phyloP scores from a whole-genome alignment of 2,113 vertebrate species.

The Ploceus nigricollis region DNA sequence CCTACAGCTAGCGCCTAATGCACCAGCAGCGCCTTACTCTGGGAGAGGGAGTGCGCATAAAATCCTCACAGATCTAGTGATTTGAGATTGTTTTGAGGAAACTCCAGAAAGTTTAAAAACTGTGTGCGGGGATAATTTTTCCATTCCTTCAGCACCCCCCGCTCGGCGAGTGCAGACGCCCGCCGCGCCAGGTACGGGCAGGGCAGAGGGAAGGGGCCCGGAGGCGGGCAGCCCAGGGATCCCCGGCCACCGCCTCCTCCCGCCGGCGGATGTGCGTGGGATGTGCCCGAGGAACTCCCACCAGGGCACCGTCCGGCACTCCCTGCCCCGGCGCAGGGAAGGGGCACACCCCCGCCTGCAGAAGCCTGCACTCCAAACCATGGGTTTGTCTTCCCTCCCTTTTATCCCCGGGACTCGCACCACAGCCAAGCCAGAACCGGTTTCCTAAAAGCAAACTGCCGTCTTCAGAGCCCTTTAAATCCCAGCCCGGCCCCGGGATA shows the following conservation, averaged over 20 bases:
- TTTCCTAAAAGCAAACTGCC: not conserved
- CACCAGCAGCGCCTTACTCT: not conserved
- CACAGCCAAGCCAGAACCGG: not conserved
- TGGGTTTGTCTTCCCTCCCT: not conserved
- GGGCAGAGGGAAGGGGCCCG: not conserved
- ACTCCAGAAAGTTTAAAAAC: too few relatives aligned
- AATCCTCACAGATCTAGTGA: not conserved
- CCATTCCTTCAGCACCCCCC: not conserved
- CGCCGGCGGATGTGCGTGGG: not conserved
- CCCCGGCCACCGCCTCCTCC: not conserved
- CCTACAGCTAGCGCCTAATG: not conserved
- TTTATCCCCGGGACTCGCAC: too few relatives aligned
- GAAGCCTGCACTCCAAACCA: not conserved
- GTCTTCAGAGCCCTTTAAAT: not conserved
- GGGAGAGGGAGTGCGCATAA: rapidly evolving
- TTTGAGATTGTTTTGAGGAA: not conserved
- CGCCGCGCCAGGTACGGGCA: not conserved
- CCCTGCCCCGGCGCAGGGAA: not conserved
- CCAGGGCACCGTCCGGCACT: not conserved
- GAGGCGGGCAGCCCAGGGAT: too few relatives aligned
- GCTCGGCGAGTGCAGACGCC: rapidly evolving
- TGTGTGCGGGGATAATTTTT: not conserved
- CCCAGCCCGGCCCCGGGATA: not conserved
- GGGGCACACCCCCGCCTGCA: not conserved
- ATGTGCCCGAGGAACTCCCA: not conserved